Evolutionary conservation across 2,113 vertebrate species (phyloP), one percentile per base, ranked within the genome.

Genomic region (Indicator indicator): DNA sequence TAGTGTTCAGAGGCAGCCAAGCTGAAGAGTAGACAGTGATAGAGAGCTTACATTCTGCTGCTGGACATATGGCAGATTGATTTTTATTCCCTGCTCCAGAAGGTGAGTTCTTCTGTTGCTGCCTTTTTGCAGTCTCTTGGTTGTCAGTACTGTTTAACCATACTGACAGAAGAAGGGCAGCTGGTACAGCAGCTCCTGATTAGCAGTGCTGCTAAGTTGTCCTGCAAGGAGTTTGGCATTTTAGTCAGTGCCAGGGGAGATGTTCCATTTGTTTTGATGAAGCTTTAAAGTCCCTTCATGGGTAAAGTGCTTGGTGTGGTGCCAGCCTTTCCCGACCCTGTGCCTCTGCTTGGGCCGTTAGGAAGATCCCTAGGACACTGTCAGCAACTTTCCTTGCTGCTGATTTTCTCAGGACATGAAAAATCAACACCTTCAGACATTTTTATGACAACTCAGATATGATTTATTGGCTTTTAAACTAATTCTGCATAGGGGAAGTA

Each of bases 101-200:
- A 78, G 85, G 52, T 2, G 2, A 62, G 27, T 74, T 87, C 42
- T 70, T 65, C 59, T 63, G 72, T 82, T 81, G 54, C 64, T 86
- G 38, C 40, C 58, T 90, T 89, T 95, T 85, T 82, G 56, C 33
- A 1, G 1, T 69, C 71, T 77, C 88, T 89, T 76, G 38, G 6
- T 46, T 81, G 72, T 70, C 88, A 82, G 40, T 91, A 74, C 69
- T 52, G 72, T 82, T 91, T 89, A 92, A 54, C 88, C 59, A 70
- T 5, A 36, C 17, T 68, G 82, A 59, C 0, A 0, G 46, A 83
- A 89, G 74, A 92, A 56, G 30, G 63, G 38, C 59, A 87, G 48
- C 44, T 83, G 56, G 3, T 26, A 11, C 46, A n/a, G 83, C 71
- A 92, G 63, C 72, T 95, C 55, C 28, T 5, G 12, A 52, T 89